Conservation (phyloP, 2,797 vertebrate genomes). For the Paramormyrops hopkinsi region DNA sequence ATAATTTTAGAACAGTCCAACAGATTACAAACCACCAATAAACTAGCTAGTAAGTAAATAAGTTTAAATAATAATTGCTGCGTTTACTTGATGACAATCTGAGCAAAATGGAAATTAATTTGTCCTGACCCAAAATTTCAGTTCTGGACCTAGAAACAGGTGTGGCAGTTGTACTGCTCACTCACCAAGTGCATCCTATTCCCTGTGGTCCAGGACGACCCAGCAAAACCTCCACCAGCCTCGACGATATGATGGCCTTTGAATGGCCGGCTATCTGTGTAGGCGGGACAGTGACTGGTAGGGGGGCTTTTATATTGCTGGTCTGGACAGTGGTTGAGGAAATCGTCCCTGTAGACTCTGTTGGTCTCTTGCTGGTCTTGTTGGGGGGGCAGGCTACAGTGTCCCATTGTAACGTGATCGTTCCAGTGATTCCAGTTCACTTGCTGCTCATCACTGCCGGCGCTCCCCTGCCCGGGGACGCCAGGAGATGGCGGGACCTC, state of each 20-base stretch:
- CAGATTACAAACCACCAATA: neutral
- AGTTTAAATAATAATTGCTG: neutral
- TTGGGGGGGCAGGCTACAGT: slow-evolving; percentile 50
- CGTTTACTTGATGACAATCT: neutral
- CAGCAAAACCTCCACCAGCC: slow-evolving; percentile 42
- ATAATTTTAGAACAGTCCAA: neutral
- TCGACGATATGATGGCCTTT: slow-evolving; percentile 43
- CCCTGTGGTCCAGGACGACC: slow-evolving; percentile 56
- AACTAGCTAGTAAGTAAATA: neutral
- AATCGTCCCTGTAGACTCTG: slow-evolving; percentile 64
- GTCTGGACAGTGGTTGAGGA: slow-evolving; percentile 52
- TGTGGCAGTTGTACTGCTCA: slow-evolving; percentile 11
- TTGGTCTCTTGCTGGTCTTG: slow-evolving; percentile 53
- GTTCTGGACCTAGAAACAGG: neutral
- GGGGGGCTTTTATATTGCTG: slow-evolving; percentile 58
- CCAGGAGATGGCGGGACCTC: slow-evolving; percentile 38
- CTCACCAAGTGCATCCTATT: slow-evolving; percentile 81
- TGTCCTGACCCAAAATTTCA: neutral
- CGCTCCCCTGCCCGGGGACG: slow-evolving; percentile 36
- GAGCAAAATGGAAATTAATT: neutral
- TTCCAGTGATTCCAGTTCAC: slow-evolving; percentile 55
- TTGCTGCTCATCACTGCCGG: slow-evolving; percentile 53
- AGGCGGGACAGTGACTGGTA: slow-evolving; percentile 55
- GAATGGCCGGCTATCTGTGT: slow-evolving; percentile 54
- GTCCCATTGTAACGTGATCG: slow-evolving; percentile 42